Evolutionary conservation across 2,113 vertebrate species (phyloP).

Genomic region (Eurypyga helias): DNA sequence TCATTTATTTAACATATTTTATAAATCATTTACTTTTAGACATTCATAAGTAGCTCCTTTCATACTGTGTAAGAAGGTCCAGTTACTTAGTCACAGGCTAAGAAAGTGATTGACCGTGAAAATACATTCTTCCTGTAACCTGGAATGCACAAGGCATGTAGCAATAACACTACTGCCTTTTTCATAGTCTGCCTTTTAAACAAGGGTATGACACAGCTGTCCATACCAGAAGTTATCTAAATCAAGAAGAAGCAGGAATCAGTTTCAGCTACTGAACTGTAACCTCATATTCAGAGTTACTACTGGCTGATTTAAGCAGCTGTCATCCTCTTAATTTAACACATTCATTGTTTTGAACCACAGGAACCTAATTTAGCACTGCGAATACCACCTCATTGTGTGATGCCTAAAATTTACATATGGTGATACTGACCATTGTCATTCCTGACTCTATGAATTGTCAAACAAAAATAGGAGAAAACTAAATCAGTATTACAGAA

Average conservation of each 20-base stretch:
- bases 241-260: neutral
- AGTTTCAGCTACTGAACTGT: neutral
- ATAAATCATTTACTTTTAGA: neutral
- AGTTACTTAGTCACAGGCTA: neutral
- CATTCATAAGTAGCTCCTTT: neutral
- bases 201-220: neutral
- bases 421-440: neutral
- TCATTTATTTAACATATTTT: neutral
- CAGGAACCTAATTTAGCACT: neutral
- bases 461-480: neutral
- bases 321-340: neutral
- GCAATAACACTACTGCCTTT: neutral
- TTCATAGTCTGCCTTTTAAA: neutral
- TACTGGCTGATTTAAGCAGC: neutral
- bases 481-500: too few species aligned
- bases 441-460: neutral
- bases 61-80: neutral
- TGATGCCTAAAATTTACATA: neutral
- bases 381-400: neutral
- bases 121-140: neutral
- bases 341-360: neutral
- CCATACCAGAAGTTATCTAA: neutral
- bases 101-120: neutral
- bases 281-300: neutral
- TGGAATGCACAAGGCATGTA: neutral